Evolutionary conservation across 1,140 invertebrate genomes (phyloP).

Genomic region (Vollenhovia emeryi): DNA sequence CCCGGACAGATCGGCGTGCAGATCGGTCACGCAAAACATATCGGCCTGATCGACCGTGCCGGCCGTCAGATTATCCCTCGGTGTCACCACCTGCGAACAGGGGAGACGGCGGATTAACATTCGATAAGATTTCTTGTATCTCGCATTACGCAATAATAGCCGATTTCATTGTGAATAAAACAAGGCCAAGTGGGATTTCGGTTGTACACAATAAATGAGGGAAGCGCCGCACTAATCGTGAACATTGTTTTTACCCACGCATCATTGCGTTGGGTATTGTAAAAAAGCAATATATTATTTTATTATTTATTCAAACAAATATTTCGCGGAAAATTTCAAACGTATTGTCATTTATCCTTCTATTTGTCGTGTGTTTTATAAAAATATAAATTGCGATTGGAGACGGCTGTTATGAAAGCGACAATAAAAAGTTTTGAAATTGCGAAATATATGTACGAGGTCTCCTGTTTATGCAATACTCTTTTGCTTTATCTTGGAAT

Average conservation of each 20-base stretch:
- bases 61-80: constrained; percentile 71
- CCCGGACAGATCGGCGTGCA: constrained; percentile 82
- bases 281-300: not conserved
- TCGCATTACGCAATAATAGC: not conserved
- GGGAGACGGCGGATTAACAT: not conserved
- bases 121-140: not conserved
- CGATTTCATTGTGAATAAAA: not conserved
- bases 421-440: not conserved
- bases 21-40: constrained; percentile 87
- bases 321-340: not conserved
- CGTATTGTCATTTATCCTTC: not conserved
- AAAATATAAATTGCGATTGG: not conserved
- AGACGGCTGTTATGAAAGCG: not conserved
- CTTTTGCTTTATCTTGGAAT: not conserved
- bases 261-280: not conserved
- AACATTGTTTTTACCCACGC: not conserved
- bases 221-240: not conserved
- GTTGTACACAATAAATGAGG: not conserved
- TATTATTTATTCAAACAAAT: not conserved
- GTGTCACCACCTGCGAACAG: constrained; percentile 82
- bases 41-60: constrained; percentile 62
- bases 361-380: not conserved
- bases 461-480: not conserved
- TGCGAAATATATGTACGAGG: not conserved
- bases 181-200: not conserved